phyloP scores from a whole-genome alignment of 2,797 vertebrate species.

The Eulemur mongoz region DNA sequence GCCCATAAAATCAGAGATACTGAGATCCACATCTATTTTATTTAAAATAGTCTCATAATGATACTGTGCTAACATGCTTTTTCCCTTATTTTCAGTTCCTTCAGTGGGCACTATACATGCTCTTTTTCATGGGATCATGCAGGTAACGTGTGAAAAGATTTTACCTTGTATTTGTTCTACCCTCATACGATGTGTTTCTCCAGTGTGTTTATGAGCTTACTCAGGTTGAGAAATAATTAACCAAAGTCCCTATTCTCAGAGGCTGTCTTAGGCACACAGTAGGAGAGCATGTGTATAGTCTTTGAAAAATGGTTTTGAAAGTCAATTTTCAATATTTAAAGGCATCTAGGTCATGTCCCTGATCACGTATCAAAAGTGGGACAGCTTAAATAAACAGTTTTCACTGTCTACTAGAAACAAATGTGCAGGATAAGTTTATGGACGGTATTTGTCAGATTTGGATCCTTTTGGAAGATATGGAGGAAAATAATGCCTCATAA shows the following conservation, averaged over 20 bases:
- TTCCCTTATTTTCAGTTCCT: background rate
- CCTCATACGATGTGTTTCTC: background rate
- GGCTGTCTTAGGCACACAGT: background rate
- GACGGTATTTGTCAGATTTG: slow-evolving; percentile 50
- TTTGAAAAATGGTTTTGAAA: slow-evolving; percentile 8
- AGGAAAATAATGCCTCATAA: slow-evolving; percentile 64
- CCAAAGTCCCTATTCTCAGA: background rate
- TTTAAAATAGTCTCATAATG: background rate
- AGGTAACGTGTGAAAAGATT: background rate
- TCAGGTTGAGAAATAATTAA: background rate
- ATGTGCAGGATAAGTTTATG: slow-evolving; percentile 43
- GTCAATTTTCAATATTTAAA: background rate
- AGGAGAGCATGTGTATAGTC: background rate
- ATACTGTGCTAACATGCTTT: background rate
- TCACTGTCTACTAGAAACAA: slow-evolving; percentile 63
- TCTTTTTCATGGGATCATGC: background rate
- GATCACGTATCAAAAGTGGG: background rate
- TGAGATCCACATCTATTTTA: background rate
- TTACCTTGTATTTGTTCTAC: background rate
- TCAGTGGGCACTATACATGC: background rate
- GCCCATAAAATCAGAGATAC: background rate
- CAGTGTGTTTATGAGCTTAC: background rate
- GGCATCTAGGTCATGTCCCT: background rate
- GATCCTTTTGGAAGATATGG: slow-evolving; percentile 59
- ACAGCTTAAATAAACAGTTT: slow-evolving; percentile 37